Evolutionary conservation across 2,797 vertebrate genomes (phyloP).

Genomic region (Argentina silus): DNA sequence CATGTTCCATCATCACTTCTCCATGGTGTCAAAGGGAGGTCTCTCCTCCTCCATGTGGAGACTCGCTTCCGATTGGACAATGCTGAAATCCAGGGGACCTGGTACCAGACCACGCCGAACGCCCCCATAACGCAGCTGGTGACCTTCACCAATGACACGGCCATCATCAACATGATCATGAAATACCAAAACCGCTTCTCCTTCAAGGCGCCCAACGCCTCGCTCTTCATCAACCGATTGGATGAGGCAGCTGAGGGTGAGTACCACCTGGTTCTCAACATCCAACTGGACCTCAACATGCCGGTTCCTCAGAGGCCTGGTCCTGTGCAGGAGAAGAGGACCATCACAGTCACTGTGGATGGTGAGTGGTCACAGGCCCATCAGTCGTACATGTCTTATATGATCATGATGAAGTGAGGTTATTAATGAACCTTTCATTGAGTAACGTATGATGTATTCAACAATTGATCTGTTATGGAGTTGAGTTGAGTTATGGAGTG

Average conservation of each 20-base stretch:
- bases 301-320: conserved; percentile 53
- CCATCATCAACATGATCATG: conserved; percentile 72
- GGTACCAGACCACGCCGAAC: conserved; percentile 80
- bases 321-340: conserved; percentile 75
- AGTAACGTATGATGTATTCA: no score
- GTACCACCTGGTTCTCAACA: conserved; percentile 88
- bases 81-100: conserved; percentile 87
- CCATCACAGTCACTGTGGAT: conserved; percentile 86
- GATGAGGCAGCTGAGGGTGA: conserved; percentile 83
- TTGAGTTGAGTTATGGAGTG: not conserved
- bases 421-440: no score
- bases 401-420: not conserved
- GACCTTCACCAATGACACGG: conserved; percentile 77
- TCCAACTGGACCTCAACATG: conserved; percentile 87
- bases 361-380: conserved; percentile 75
- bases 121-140: conserved; percentile 78
- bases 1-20: conserved; percentile 68
- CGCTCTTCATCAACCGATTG: conserved; percentile 82
- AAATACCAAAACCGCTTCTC: conserved; percentile 79
- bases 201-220: conserved; percentile 81
- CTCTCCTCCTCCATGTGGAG: conserved; percentile 83
- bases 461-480: no score
- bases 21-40: conserved; percentile 80
- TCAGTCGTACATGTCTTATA: no score
- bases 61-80: conserved; percentile 76